Conservation (phyloP, 2,888 invertebrate genomes). For the Pachymerium ferrugineum region DNA sequence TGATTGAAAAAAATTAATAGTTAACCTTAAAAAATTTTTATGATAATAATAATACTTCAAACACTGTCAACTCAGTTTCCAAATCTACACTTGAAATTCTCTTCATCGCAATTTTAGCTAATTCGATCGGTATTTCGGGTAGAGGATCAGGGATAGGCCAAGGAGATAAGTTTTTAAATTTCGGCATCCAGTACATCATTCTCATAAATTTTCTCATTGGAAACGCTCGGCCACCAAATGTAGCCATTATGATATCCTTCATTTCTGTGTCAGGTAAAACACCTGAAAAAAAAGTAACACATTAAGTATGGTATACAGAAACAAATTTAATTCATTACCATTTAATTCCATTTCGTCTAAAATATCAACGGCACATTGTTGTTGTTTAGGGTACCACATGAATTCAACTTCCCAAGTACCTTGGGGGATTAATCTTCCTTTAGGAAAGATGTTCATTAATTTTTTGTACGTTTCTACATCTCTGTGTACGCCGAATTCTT, state of each 20-base stretch:
- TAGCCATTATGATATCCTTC: conserved; percentile 70
- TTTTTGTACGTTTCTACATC: conserved; percentile 69
- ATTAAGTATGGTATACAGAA: not conserved
- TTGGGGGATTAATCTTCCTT: conserved; percentile 76
- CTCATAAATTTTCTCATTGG: conserved; percentile 52
- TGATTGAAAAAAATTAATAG: not conserved
- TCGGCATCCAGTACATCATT: conserved; percentile 68
- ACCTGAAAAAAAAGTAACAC: conserved; percentile 58
- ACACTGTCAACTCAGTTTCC: conserved; percentile 55
- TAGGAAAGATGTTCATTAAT: conserved; percentile 76
- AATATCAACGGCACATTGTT: conserved; percentile 84
- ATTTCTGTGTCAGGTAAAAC: conserved; percentile 89
- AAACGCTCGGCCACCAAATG: conserved; percentile 70
- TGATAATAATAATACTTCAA: not conserved
- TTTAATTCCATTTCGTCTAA: conserved; percentile 92
- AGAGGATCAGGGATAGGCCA: conserved; percentile 72
- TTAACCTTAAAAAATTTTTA: not conserved
- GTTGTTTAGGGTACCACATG: conserved; percentile 92
- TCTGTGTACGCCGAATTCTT: conserved; percentile 79
- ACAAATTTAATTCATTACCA: conserved; percentile 53
- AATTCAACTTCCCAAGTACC: conserved; percentile 83
- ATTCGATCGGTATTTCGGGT: conserved; percentile 68
- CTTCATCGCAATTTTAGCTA: conserved; percentile 75
- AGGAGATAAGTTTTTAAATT: conserved; percentile 83
- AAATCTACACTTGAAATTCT: conserved; percentile 79